phyloP scores from a whole-genome alignment of 2,888 invertebrate genomes.

The Stenolophus ochropezus region DNA sequence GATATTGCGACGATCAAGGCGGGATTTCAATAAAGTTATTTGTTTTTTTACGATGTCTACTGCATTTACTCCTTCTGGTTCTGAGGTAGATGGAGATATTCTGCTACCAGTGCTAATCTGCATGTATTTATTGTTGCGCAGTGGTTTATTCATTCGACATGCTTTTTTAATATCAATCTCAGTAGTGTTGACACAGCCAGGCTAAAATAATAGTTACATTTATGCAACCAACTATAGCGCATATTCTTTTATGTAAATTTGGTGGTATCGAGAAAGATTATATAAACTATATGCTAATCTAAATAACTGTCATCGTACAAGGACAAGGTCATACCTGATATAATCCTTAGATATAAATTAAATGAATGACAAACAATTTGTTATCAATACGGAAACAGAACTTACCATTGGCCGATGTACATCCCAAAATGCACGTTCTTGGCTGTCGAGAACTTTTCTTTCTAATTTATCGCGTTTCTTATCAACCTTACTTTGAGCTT shows the following conservation, averaged over 20 bases:
- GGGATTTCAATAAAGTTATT: slow-evolving; percentile 83
- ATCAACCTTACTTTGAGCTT: slow-evolving; percentile 94
- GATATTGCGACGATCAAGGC: slow-evolving; percentile 90
- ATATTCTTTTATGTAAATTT: background rate
- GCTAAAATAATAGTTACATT: slow-evolving; percentile 76
- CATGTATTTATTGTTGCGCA: slow-evolving; percentile 69
- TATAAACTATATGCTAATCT: background rate
- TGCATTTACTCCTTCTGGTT: slow-evolving; percentile 68
- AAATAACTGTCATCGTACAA: background rate
- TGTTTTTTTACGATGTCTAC: slow-evolving; percentile 78
- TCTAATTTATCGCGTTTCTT: slow-evolving; percentile 99
- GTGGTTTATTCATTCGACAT: slow-evolving; percentile 79
- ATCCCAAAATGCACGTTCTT: slow-evolving; percentile 99
- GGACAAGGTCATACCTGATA: background rate
- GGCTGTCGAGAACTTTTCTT: slow-evolving; percentile 97
- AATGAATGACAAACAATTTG: background rate
- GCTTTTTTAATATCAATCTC: slow-evolving; percentile 99
- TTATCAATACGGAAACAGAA: slow-evolving; percentile 54
- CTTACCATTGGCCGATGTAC: slow-evolving; percentile 97
- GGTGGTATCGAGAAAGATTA: background rate
- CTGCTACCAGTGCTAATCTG: slow-evolving; percentile 74
- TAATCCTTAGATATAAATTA: slow-evolving; percentile 18
- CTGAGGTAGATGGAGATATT: slow-evolving; percentile 76
- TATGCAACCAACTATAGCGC: background rate
- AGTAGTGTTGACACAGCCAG: slow-evolving; percentile 98